Percentiles rank a stretch among this genome's conserved stretches.
Conservation (phyloP, 2,888 invertebrate species). For the Andrena marginata region DNA sequence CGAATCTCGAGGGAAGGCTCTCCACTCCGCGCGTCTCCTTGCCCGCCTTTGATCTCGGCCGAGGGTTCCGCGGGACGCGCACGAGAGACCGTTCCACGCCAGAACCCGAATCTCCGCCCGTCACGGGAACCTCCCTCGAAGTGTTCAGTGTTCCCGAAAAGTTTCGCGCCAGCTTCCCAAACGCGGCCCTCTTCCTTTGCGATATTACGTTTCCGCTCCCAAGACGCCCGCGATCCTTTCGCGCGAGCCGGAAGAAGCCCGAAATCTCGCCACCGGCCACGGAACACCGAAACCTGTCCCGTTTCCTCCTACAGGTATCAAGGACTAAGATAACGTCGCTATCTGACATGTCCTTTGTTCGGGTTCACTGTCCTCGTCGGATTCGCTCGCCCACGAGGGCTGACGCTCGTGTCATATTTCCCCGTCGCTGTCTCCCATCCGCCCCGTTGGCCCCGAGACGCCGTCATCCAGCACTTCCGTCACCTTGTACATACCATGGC, state of each 20-base stretch:
- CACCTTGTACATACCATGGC: constrained; percentile 67
- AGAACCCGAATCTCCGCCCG: background rate
- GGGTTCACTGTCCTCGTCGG: constrained; percentile 81
- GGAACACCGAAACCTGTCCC: constrained; percentile 17
- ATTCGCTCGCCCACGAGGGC: constrained; percentile 81
- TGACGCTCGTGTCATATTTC: constrained; percentile 82
- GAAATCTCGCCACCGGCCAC: constrained; percentile 13
- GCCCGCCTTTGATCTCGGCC: background rate
- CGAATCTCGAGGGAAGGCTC: background rate
- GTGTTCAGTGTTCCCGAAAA: background rate
- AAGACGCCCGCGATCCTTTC: background rate
- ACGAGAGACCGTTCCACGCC: background rate
- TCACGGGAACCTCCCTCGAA: background rate
- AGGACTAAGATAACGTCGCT: constrained; percentile 78
- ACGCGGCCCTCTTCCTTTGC: background rate
- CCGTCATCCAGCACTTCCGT: constrained; percentile 80
- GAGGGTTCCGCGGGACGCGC: background rate
- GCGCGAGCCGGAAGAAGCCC: background rate
- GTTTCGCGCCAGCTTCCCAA: constrained; percentile 5
- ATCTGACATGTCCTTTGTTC: constrained; percentile 81
- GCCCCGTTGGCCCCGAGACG: constrained; percentile 76
- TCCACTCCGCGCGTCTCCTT: background rate
- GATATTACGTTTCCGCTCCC: constrained; percentile 13
- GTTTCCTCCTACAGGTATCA: constrained; percentile 35
- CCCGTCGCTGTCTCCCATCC: constrained; percentile 76